Evolutionary conservation across 2,113 vertebrate genomes (phyloP).

Genomic region (Cyprinodon variegatus): DNA sequence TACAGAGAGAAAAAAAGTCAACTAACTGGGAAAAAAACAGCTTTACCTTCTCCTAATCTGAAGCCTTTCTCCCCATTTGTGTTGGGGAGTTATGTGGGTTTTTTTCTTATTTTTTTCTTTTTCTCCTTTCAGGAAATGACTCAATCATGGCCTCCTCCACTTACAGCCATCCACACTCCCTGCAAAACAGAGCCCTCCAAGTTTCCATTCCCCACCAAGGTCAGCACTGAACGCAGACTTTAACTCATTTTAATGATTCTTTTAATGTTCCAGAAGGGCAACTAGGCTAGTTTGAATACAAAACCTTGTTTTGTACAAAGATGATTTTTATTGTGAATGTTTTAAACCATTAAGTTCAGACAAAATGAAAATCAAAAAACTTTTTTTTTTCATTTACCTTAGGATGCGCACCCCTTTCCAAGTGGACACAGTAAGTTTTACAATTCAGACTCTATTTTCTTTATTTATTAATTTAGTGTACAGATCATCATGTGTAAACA

Average conservation of each 20-base stretch:
- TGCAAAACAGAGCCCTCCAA: constrained; percentile 99
- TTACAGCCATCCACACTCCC: constrained; percentile 98
- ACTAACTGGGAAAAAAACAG: neutral
- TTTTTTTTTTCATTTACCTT: neutral
- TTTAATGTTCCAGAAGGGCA: neutral
- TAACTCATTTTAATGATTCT: constrained; percentile 8
- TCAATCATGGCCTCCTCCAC: constrained; percentile 96
- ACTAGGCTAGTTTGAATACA: neutral
- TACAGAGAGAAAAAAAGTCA: neutral
- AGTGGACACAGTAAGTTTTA: constrained; percentile 90
- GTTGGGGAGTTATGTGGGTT: neutral
- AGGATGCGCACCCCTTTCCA: constrained; percentile 91
- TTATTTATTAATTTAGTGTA: neutral
- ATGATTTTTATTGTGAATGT: neutral
- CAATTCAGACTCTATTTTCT: neutral
- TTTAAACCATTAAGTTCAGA: too few relatives aligned
- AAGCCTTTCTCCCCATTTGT: constrained; percentile 7
- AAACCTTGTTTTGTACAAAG: neutral
- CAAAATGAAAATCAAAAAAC: neutral
- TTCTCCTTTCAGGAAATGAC: constrained; percentile 91
- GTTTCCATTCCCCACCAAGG: constrained; percentile 98
- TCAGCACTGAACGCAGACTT: constrained; percentile 72
- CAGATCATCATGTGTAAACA: neutral
- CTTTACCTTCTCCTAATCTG: neutral
- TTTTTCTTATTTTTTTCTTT: neutral